Evolutionary conservation across 2,888 invertebrate species (phyloP), one percentile per base, ranked within the genome.

Genomic region (Melinaea menophilus): DNA sequence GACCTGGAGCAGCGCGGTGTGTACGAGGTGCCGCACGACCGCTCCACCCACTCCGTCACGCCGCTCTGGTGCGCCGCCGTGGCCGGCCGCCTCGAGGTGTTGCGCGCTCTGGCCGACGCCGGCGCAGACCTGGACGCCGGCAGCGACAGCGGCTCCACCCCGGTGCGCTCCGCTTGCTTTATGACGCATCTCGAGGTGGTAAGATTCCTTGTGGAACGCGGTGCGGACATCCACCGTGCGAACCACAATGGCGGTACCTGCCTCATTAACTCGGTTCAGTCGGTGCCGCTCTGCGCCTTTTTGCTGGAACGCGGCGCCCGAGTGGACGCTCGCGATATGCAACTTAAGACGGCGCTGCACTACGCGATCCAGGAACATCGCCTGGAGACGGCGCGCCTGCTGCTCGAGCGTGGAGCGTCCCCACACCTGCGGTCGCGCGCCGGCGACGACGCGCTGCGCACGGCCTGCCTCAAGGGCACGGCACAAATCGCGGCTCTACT

Each of bases 31-130:
- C 93, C 95, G 9, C 96, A 96, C 82, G 97, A 97, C 80, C 93
- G 93, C 75, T 93, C 94, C 45, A 93, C 93, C 70, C 97, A 97
- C 88, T 61, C 68, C 75, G 97, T 96, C 2, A 96, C 97, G 12
- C 97, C 98, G 37, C 89, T 98, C 65, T 98, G 98, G 98, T 95
- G 95, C 88, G 97, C 98, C 2, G 95, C 97, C 3, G 98, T 98
- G 1, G 94, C 95, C 5, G 97, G 97, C 12, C 94, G 95, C 72
- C 82, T 97, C 12, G 91, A 92, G 54, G 95, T 96, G 70, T 94
- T 98, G 59, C 94, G 95, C 78, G 94, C 93, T 81, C 92, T 98
- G 62, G 92, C 96, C 31, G 92, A 93, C 65, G 93, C 95, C 73
- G 96, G 95, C 64, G 97, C 97, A 47, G 92, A 95, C 78, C 93